phyloP scores from a whole-genome alignment of 2,888 invertebrate genomes.

The Masnerella sp. region DNA sequence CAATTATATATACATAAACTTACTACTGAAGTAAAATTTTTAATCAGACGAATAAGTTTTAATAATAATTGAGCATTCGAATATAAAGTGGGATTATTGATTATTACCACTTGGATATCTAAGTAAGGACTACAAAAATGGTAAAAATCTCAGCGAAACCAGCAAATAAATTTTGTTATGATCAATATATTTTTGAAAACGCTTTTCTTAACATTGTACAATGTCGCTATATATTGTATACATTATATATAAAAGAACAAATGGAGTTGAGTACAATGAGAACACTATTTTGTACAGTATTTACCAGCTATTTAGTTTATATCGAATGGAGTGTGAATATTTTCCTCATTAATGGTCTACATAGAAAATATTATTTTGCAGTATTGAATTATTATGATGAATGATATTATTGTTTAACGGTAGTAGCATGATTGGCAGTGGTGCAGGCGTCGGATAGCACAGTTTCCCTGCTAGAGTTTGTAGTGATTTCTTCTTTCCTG shows the following conservation, averaged over 20 bases:
- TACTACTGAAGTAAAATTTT: too few relatives aligned
- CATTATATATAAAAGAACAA: slow-evolving; percentile 7
- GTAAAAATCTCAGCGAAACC: slow-evolving; percentile 9
- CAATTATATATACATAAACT: too few relatives aligned
- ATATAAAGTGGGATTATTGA: too few relatives aligned
- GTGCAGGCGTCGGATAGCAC: slow-evolving; percentile 74
- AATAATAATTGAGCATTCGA: too few relatives aligned
- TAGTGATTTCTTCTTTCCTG: slow-evolving; percentile 77
- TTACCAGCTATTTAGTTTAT: slow-evolving; percentile 22
- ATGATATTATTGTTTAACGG: slow-evolving; percentile 69
- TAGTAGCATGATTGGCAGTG: slow-evolving; percentile 74
- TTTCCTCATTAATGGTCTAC: slow-evolving; percentile 20
- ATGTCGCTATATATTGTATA: not conserved
- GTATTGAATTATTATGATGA: not conserved
- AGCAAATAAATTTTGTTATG: not conserved
- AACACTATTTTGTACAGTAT: slow-evolving; percentile 10
- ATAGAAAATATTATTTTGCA: not conserved
- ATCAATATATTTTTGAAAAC: not conserved
- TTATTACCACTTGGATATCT: too few relatives aligned
- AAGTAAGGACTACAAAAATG: too few relatives aligned
- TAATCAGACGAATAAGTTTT: too few relatives aligned
- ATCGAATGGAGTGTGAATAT: slow-evolving; percentile 30
- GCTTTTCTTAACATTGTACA: slow-evolving; percentile 7
- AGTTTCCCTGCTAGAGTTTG: slow-evolving; percentile 77
- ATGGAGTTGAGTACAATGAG: slow-evolving; percentile 3